Conservation (phyloP, 2,888 invertebrate genomes). For the Callyntrura sp. region DNA sequence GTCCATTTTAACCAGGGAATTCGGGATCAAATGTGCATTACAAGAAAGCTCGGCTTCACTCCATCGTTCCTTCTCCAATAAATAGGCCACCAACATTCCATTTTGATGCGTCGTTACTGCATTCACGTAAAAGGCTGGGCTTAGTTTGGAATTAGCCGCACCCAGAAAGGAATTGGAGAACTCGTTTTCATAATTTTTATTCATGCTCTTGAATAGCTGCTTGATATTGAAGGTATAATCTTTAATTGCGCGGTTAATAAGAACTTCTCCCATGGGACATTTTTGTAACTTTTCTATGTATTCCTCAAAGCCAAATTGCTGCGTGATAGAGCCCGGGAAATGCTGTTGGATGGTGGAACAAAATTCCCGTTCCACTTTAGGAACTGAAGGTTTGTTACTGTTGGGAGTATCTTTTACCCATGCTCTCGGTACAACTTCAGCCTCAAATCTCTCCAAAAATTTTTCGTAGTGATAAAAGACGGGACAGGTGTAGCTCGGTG, state of each 20-base stretch:
- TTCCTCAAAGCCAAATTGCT: slow-evolving; percentile 73
- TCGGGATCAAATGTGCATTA: slow-evolving; percentile 74
- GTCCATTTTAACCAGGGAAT: slow-evolving; percentile 64
- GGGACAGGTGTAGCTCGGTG: slow-evolving; percentile 81
- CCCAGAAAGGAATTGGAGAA: slow-evolving; percentile 79
- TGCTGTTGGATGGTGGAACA: slow-evolving; percentile 79
- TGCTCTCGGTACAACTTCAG: slow-evolving; percentile 77
- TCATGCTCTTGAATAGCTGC: slow-evolving; percentile 80
- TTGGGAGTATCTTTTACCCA: slow-evolving; percentile 48
- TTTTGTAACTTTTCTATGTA: slow-evolving; percentile 75
- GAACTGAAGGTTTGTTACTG: slow-evolving; percentile 33
- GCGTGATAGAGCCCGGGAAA: slow-evolving; percentile 78
- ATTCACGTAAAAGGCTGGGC: slow-evolving; percentile 82
- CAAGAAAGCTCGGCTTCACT: slow-evolving; percentile 79
- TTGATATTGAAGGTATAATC: slow-evolving; percentile 81
- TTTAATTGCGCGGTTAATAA: slow-evolving; percentile 43
- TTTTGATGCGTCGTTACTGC: slow-evolving; percentile 81
- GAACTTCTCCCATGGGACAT: slow-evolving; percentile 65
- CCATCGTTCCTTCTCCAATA: slow-evolving; percentile 81
- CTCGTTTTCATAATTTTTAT: slow-evolving; percentile 80
- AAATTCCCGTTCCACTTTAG: slow-evolving; percentile 58
- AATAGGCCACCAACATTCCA: slow-evolving; percentile 80
- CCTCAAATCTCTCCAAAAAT: slow-evolving; percentile 79
- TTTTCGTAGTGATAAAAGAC: slow-evolving; percentile 82
- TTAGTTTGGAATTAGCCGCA: slow-evolving; percentile 69